These are phyloP conservation scores for Hyppa rectilinea DNA, from an alignment of 2,888 invertebrate genomes.

Conservation along the genomic window DNA sequence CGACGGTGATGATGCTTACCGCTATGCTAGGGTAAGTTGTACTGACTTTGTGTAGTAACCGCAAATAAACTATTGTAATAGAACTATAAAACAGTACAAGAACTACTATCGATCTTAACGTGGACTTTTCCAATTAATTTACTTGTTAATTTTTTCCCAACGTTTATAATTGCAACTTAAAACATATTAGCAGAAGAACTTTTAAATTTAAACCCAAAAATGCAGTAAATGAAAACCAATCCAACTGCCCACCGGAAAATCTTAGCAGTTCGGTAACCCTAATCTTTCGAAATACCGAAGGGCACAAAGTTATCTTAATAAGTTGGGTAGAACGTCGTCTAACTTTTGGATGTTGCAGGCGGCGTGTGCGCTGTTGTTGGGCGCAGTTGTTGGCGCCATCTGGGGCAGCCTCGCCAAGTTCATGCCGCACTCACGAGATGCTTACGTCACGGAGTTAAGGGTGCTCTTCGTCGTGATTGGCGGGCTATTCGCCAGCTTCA, in stretches of 20 bases:
- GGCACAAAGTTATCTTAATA: conserved; percentile 37
- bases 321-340: conserved; percentile 32
- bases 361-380: conserved; percentile 79
- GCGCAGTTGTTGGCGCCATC: conserved; percentile 77
- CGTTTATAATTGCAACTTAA: neutral
- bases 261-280: neutral
- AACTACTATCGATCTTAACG: neutral
- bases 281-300: conserved; percentile 18
- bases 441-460: conserved; percentile 81
- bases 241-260: neutral
- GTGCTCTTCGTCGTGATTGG: conserved; percentile 82
- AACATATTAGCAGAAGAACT: too few relatives aligned
- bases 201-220: too few relatives aligned
- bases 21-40: conserved; percentile 77
- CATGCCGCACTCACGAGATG: conserved; percentile 78
- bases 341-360: conserved; percentile 74
- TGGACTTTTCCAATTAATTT: neutral
- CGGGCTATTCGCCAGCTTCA: conserved; percentile 81
- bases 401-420: conserved; percentile 83
- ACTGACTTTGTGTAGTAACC: neutral
- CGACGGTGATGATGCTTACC: conserved; percentile 76
- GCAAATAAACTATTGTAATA: neutral
- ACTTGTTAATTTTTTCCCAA: neutral
- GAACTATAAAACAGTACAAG: neutral
- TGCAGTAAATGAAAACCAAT: too few relatives aligned